phyloP scores from a whole-genome alignment of 2,797 vertebrate species.

The Coendou prehensilis region DNA sequence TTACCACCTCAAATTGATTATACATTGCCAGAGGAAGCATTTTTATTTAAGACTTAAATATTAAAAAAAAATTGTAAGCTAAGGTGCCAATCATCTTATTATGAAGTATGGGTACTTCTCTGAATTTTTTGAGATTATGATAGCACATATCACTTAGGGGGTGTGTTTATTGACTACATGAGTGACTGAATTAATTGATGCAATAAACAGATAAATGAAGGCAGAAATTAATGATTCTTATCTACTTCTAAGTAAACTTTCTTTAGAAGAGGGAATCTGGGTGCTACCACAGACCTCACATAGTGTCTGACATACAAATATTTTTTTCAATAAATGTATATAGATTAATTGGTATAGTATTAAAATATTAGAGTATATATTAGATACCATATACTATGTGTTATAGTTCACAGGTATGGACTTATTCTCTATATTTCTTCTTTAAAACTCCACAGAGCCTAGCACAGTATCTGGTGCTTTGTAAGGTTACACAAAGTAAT shows the following conservation, averaged over 20 bases:
- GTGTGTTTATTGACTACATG: background rate
- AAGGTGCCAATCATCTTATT: background rate
- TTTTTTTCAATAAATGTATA: background rate
- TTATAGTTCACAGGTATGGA: background rate
- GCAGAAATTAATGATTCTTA: background rate
- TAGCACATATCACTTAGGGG: background rate
- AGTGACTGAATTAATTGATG: background rate
- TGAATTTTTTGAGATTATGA: background rate
- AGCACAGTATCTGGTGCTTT: background rate
- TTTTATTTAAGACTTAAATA: background rate
- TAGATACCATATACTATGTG: background rate
- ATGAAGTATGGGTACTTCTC: background rate
- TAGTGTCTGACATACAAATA: background rate
- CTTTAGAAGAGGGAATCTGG: background rate
- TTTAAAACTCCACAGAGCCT: background rate
- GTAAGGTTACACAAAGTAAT: background rate
- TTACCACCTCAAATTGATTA: background rate
- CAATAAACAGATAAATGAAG: slow-evolving; percentile 8
- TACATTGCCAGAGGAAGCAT: background rate
- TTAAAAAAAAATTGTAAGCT: background rate
- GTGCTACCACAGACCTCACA: rapidly evolving
- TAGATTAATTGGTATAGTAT: background rate
- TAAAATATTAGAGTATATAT: background rate
- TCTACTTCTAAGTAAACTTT: background rate
- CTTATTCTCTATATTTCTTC: background rate